Conservation (phyloP, 2,113 vertebrate genomes). For the Microtus richardsoni region DNA sequence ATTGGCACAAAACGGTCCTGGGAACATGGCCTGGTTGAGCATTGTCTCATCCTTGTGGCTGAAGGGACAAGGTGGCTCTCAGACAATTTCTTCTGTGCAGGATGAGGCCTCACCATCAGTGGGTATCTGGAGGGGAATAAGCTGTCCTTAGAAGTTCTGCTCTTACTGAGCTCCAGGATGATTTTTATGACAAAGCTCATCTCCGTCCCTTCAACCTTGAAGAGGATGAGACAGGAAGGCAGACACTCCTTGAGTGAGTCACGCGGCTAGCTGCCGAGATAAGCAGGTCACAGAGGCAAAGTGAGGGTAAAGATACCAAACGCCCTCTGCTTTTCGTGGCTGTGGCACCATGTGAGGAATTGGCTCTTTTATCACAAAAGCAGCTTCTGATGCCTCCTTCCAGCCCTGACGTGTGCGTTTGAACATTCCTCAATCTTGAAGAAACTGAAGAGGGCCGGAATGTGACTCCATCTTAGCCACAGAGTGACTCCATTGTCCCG, state of each 20-base stretch:
- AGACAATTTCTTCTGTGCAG: not conserved
- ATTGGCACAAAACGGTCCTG: not conserved
- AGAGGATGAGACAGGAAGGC: not conserved
- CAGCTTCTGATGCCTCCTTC: not conserved
- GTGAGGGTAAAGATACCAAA: not conserved
- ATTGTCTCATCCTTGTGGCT: not conserved
- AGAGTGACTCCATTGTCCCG: no score
- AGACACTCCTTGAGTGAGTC: not conserved
- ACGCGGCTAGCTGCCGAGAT: no score
- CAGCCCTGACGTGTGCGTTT: not conserved
- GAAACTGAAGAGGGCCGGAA: not conserved
- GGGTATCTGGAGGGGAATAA: no score
- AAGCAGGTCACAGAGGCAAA: not conserved
- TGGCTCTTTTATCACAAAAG: not conserved
- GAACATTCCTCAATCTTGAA: not conserved
- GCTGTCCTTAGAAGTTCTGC: not conserved
- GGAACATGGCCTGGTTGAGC: not conserved
- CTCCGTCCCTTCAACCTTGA: not conserved
- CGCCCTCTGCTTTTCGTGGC: no score
- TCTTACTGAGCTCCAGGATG: not conserved
- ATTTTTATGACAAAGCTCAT: not conserved
- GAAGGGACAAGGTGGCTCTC: not conserved
- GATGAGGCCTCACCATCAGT: not conserved
- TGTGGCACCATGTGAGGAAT: not conserved
- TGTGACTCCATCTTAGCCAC: no score